Evolutionary conservation across 2,888 invertebrate genomes (phyloP).

Genomic region (Coremacera marginata): DNA sequence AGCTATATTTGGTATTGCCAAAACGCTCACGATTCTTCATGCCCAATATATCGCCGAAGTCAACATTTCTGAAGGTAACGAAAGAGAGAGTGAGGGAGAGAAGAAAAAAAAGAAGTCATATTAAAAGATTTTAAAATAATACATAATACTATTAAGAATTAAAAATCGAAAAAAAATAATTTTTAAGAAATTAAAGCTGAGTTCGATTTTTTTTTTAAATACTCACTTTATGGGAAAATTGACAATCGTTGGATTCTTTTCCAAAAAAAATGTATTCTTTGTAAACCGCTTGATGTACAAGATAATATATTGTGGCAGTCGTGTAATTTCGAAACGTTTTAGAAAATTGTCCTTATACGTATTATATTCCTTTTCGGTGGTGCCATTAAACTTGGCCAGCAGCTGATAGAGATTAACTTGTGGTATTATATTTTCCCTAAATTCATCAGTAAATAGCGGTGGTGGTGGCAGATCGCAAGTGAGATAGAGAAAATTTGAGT

Average conservation of each 20-base stretch:
- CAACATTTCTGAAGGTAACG: constrained; percentile 81
- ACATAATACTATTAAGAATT: too few relatives aligned
- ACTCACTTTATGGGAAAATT: constrained; percentile 99
- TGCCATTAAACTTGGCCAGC: constrained; percentile 96
- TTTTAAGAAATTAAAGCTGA: too few relatives aligned
- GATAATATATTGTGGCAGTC: constrained; percentile 94
- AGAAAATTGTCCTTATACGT: constrained; percentile 99
- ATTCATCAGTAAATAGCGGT: constrained; percentile 97
- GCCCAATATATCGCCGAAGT: constrained; percentile 94
- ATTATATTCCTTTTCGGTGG: constrained; percentile 96
- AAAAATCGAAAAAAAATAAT: too few relatives aligned
- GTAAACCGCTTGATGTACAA: constrained; percentile 98
- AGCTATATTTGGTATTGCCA: constrained; percentile 90
- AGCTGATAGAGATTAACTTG: constrained; percentile 96
- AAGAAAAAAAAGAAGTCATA: too few relatives aligned
- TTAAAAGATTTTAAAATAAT: too few relatives aligned
- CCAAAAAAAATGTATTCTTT: constrained; percentile 98
- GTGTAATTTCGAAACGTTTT: constrained; percentile 95
- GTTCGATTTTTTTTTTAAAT: background rate
- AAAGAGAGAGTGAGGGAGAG: too few relatives aligned
- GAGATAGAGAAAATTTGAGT: constrained; percentile 94
- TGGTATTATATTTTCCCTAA: constrained; percentile 98
- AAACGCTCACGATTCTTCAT: constrained; percentile 84
- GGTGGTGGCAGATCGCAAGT: constrained; percentile 98
- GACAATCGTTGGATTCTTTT: constrained; percentile 99